Evolutionary conservation across 2,888 invertebrate species (phyloP).

Genomic region (Acrobasis repandana): DNA sequence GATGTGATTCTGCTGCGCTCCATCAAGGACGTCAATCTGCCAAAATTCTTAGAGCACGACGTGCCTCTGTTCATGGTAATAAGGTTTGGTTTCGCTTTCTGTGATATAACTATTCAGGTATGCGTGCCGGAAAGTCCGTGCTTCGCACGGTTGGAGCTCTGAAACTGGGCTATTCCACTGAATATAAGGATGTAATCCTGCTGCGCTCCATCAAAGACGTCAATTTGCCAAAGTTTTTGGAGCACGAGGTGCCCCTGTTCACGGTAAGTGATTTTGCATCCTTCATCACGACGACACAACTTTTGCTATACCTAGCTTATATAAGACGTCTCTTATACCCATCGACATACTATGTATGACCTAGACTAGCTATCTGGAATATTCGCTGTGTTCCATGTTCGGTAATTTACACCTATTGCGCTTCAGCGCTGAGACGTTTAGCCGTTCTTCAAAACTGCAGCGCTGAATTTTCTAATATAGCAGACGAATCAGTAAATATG

Average conservation of each 20-base stretch:
- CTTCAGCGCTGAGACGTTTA: too few relatives aligned
- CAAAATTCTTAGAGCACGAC: conserved; percentile 95
- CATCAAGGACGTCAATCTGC: conserved; percentile 96
- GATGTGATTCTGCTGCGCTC: conserved; percentile 93
- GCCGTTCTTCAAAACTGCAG: too few relatives aligned
- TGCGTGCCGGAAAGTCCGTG: conserved; percentile 98
- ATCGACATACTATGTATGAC: too few relatives aligned
- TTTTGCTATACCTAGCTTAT: too few relatives aligned
- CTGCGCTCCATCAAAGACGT: conserved; percentile 96
- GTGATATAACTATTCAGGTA: conserved; percentile 74
- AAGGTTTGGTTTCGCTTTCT: too few relatives aligned
- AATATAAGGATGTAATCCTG: conserved; percentile 93
- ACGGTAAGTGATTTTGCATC: conserved; percentile 65
- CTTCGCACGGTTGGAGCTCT: conserved; percentile 95
- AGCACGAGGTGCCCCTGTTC: conserved; percentile 94
- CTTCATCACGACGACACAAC: neutral
- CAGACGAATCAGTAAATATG: too few relatives aligned
- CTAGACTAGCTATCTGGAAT: too few relatives aligned
- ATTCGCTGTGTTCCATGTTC: too few relatives aligned
- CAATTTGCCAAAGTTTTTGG: conserved; percentile 96
- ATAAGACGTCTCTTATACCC: too few relatives aligned
- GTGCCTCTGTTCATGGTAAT: conserved; percentile 94
- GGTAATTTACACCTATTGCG: too few relatives aligned
- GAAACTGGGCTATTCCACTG: conserved; percentile 93
- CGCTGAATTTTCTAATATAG: too few relatives aligned